Conservation (phyloP, 2,797 vertebrate species). For the Mormyrops attenuatus region DNA sequence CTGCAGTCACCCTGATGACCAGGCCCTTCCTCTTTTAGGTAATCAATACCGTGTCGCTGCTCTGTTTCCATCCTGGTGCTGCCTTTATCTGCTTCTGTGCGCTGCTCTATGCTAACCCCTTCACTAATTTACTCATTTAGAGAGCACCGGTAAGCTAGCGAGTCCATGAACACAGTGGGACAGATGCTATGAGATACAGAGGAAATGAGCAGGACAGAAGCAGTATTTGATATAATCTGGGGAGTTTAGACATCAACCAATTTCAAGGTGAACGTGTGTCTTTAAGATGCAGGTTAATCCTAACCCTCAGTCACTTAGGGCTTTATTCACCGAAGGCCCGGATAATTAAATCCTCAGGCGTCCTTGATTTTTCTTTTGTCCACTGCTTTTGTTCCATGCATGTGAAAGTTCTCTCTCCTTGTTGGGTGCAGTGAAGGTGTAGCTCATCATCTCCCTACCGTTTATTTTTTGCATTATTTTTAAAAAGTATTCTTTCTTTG, state of each 20-base stretch:
- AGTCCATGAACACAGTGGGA: constrained; percentile 40
- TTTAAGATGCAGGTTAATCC: constrained; percentile 46
- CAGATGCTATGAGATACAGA: constrained; percentile 15
- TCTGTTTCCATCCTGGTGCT: constrained; percentile 57
- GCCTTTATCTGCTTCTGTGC: constrained; percentile 62
- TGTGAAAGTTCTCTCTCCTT: constrained; percentile 56
- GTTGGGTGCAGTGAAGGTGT: constrained; percentile 51
- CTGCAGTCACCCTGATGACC: constrained; percentile 66
- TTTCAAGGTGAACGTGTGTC: constrained; percentile 35
- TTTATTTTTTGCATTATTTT: constrained; percentile 25
- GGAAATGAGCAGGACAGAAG: background rate
- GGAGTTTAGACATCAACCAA: constrained; percentile 44
- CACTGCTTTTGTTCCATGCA: constrained; percentile 65
- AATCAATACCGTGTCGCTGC: constrained; percentile 72
- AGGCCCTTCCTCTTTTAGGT: constrained; percentile 70
- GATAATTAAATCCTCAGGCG: constrained; percentile 69
- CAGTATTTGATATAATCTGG: background rate
- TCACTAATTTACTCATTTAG: constrained; percentile 59
- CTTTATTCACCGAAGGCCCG: constrained; percentile 53
- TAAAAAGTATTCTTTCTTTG: constrained; percentile 1
- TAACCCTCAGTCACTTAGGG: constrained; percentile 47
- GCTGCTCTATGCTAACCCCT: constrained; percentile 57
- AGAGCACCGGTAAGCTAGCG: constrained; percentile 51
- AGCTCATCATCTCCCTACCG: constrained; percentile 42
- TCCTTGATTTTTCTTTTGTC: constrained; percentile 73